Conservation (phyloP, 2,888 invertebrate genomes). For the Apamea sordens region DNA sequence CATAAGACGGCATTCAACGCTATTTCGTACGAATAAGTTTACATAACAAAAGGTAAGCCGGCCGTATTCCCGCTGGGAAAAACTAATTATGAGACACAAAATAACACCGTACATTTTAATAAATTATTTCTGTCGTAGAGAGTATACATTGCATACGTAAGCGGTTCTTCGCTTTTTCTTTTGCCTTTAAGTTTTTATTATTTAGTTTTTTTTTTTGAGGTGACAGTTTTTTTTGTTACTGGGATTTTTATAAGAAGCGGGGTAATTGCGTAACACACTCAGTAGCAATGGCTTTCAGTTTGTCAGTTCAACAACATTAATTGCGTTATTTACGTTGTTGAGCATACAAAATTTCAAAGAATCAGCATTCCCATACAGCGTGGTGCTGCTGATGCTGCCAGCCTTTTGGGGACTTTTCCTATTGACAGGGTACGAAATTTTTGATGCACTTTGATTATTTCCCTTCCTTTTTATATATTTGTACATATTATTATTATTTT, state of each 20-base stretch:
- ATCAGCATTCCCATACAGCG: no score
- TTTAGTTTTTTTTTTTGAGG: neutral
- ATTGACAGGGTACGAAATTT: no score
- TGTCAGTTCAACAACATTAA: no score
- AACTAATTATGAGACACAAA: slow-evolving; percentile 21
- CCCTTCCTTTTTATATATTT: no score
- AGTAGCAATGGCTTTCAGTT: no score
- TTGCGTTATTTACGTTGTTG: no score
- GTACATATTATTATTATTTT: no score
- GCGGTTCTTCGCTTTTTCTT: neutral
- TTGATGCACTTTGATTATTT: no score
- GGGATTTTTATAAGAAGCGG: neutral
- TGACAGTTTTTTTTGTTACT: neutral
- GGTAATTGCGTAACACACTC: no score
- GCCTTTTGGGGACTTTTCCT: no score
- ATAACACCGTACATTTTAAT: slow-evolving; percentile 22
- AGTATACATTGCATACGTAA: slow-evolving; percentile 7
- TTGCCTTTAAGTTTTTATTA: neutral
- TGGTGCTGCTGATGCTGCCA: no score
- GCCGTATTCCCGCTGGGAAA: slow-evolving; percentile 2
- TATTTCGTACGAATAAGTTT: slow-evolving; percentile 17
- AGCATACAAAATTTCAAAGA: no score
- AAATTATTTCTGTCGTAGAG: neutral
- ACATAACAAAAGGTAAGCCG: slow-evolving; percentile 13
- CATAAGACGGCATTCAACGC: neutral